phyloP scores from a whole-genome alignment of 2,797 vertebrate species.

The Emys orbicularis region DNA sequence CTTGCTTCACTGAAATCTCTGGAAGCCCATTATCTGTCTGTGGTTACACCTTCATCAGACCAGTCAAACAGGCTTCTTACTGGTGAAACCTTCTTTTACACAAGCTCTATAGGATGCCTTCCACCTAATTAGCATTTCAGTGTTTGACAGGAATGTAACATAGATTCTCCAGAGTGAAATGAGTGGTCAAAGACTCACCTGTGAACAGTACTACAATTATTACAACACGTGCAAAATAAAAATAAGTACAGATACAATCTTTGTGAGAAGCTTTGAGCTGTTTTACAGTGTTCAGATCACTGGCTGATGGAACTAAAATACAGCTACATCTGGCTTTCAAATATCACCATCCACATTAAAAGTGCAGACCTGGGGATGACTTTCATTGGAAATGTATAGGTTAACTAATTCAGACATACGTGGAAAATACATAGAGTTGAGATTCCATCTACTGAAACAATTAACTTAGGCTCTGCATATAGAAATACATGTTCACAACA shows the following conservation, averaged over 20 bases:
- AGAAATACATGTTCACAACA: no score
- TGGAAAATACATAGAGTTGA: no score
- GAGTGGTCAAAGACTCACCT: background rate
- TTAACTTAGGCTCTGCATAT: no score
- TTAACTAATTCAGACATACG: no score
- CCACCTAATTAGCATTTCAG: no score
- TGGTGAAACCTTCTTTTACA: background rate
- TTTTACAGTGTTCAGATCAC: background rate
- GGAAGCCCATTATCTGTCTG: background rate
- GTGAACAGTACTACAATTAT: background rate
- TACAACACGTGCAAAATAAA: background rate
- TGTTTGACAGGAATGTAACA: background rate
- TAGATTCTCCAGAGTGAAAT: background rate
- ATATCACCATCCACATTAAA: background rate
- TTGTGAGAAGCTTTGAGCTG: background rate
- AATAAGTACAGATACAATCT: fast-evolving
- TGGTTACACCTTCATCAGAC: background rate
- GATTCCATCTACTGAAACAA: no score
- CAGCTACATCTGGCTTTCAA: background rate
- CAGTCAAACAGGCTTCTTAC: background rate
- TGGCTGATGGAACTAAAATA: background rate
- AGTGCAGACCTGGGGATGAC: background rate
- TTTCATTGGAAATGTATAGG: background rate
- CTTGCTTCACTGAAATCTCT: background rate
- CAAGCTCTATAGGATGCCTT: no score